phyloP scores from a whole-genome alignment of 37 sponge, comb jelly and placozoan genomes.

The Chondrosia reniformis region DNA sequence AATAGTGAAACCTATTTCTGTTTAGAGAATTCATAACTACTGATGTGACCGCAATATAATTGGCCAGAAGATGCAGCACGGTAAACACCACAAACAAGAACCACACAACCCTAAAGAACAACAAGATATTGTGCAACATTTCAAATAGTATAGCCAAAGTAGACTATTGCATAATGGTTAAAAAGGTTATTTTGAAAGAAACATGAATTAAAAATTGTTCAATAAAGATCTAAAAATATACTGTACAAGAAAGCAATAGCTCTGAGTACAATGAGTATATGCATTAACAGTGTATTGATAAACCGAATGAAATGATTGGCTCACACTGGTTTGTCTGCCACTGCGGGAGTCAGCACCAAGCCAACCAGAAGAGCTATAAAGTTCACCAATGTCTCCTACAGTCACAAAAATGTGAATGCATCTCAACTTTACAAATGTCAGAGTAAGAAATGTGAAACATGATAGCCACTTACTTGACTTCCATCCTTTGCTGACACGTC shows the following conservation, averaged over 20 bases:
- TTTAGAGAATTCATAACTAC: constrained; percentile 90
- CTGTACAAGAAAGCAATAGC: not conserved
- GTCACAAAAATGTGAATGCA: not conserved
- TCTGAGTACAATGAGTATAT: constrained; percentile 22
- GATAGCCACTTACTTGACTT: constrained; percentile 75
- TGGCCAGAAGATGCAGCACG: constrained; percentile 74
- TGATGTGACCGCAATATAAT: constrained; percentile 80
- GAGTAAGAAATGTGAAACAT: too few species aligned
- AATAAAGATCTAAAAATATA: not conserved
- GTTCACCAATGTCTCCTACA: constrained; percentile 60
- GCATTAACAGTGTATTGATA: constrained; percentile 47
- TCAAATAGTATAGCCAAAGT: too few species aligned
- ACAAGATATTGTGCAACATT: too few species aligned
- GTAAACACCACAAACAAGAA: constrained; percentile 74
- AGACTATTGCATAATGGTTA: too few species aligned
- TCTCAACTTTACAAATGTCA: too few species aligned
- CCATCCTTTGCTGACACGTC: constrained; percentile 98
- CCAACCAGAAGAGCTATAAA: constrained; percentile 68
- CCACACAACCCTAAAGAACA: constrained; percentile 68
- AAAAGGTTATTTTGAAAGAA: too few species aligned
- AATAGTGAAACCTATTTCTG: constrained; percentile 63
- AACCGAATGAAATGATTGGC: too few species aligned
- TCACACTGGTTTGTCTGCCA: constrained; percentile 11
- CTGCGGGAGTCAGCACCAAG: constrained; percentile 21
- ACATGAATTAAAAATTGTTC: too few species aligned